A percentile compares a stretch with the other conserved stretches of the same genome.
These are phyloP conservation scores for Polypterus senegalus DNA, from an alignment of 2,113 vertebrate genomes.

Conservation along the genomic window DNA sequence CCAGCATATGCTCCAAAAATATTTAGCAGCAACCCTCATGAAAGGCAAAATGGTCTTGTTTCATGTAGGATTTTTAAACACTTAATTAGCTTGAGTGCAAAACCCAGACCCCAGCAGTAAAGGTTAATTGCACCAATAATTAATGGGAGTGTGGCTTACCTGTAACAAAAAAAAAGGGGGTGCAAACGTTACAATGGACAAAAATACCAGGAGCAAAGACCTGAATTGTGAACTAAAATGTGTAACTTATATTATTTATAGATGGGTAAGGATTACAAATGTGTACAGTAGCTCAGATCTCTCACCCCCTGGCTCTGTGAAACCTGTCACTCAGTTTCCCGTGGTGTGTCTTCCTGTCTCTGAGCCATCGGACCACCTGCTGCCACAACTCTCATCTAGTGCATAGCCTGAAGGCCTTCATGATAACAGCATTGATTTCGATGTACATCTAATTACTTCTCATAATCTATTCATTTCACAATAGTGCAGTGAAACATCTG, in stretches of 20 bases:
- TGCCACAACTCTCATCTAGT: slow-evolving; percentile 74
- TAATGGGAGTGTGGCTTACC: not conserved
- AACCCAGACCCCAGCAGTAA: not conserved
- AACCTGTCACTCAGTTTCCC: slow-evolving; percentile 78
- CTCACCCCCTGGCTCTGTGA: slow-evolving; percentile 70
- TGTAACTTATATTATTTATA: slow-evolving; percentile 75
- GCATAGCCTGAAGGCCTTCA: slow-evolving; percentile 80
- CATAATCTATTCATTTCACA: slow-evolving; percentile 99
- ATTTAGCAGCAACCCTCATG: no score
- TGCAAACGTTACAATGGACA: slow-evolving; percentile 11
- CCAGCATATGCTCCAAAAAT: no score
- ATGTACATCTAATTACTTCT: slow-evolving; percentile 99
- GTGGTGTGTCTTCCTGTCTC: slow-evolving; percentile 74
- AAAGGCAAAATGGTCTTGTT: no score
- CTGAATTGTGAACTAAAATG: slow-evolving; percentile 68
- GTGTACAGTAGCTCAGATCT: slow-evolving; percentile 72
- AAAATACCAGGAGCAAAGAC: slow-evolving; percentile 52
- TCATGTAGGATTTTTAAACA: no score
- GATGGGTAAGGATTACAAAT: slow-evolving; percentile 76
- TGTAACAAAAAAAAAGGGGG: slow-evolving; percentile 5
- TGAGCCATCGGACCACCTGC: slow-evolving; percentile 74
- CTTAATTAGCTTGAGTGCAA: no score
- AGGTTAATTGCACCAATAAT: not conserved
- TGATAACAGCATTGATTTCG: slow-evolving; percentile 96
- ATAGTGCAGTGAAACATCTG: slow-evolving; percentile 95